phyloP scores from a whole-genome alignment of 1,140 invertebrate genomes.

The Ceratina australensis region DNA sequence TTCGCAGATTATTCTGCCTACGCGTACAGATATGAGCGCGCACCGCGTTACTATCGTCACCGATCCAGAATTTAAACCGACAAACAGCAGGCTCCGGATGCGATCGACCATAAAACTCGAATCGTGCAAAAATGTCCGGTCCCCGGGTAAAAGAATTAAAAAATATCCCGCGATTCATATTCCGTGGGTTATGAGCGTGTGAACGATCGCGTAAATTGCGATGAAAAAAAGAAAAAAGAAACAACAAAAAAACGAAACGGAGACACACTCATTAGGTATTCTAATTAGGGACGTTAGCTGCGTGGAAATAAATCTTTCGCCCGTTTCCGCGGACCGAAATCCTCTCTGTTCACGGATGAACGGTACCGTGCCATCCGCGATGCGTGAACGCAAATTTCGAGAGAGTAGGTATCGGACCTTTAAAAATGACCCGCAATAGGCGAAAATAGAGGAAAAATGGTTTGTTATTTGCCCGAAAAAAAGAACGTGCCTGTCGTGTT shows the following conservation, averaged over 20 bases:
- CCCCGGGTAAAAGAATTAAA: neutral
- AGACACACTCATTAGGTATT: neutral
- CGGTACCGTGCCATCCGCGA: neutral
- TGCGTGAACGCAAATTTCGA: too few relatives aligned
- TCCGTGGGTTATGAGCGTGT: neutral
- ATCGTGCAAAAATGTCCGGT: neutral
- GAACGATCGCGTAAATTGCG: neutral
- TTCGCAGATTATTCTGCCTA: neutral
- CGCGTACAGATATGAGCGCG: neutral
- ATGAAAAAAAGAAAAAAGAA: neutral
- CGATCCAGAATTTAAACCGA: too few relatives aligned
- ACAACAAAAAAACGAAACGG: neutral
- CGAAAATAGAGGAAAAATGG: conserved; percentile 5
- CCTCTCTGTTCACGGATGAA: neutral
- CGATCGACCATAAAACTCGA: neutral
- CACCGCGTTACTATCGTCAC: too few relatives aligned
- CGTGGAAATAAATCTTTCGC: neutral
- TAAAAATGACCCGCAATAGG: neutral
- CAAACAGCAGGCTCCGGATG: neutral
- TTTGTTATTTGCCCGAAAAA: conserved; percentile 6
- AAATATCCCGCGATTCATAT: neutral
- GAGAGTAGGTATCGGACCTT: too few relatives aligned
- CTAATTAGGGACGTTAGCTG: neutral
- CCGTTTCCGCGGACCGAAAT: neutral
- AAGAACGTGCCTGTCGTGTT: neutral